Conservation (phyloP, 2,888 invertebrate species). For the Apamea crenata region DNA sequence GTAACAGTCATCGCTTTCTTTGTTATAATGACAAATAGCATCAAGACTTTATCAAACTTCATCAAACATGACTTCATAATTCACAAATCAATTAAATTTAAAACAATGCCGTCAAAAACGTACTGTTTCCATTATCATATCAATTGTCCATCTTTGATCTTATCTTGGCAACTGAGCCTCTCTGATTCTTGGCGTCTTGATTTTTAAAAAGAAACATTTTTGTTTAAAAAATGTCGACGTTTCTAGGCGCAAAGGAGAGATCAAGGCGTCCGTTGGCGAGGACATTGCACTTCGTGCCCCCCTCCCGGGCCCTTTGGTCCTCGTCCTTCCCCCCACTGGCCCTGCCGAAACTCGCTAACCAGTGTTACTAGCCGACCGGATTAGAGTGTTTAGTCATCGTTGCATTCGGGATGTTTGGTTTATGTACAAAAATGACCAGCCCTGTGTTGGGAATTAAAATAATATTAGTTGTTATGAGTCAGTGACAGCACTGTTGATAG, state of each 20-base stretch:
- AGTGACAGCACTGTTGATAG: slow-evolving; percentile 2
- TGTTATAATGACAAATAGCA: slow-evolving; percentile 13
- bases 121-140: slow-evolving; percentile 58
- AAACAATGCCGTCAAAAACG: slow-evolving; percentile 29
- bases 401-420: slow-evolving; percentile 74
- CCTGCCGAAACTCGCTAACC: slow-evolving; percentile 88
- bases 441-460: slow-evolving; percentile 16
- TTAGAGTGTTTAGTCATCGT: slow-evolving; percentile 86
- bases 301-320: slow-evolving; percentile 79
- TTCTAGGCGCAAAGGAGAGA: slow-evolving; percentile 76
- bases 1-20: slow-evolving; percentile 2
- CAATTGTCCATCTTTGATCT: slow-evolving; percentile 56
- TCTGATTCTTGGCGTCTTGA: slow-evolving; percentile 25
- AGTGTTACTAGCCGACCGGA: slow-evolving; percentile 84
- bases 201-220: slow-evolving; percentile 60
- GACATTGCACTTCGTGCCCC: slow-evolving; percentile 88
- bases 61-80: slow-evolving; percentile 20
- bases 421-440: slow-evolving; percentile 62
- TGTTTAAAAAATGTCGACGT: slow-evolving; percentile 78
- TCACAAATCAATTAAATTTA: slow-evolving; percentile 38
- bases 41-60: slow-evolving; percentile 16
- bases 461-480: slow-evolving; percentile 26
- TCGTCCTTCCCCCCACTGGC: slow-evolving; percentile 82
- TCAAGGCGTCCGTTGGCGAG: slow-evolving; percentile 88
- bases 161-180: slow-evolving; percentile 55